Evolutionary conservation across 2,113 vertebrate species (phyloP).

Genomic region (Pandion haliaetus): DNA sequence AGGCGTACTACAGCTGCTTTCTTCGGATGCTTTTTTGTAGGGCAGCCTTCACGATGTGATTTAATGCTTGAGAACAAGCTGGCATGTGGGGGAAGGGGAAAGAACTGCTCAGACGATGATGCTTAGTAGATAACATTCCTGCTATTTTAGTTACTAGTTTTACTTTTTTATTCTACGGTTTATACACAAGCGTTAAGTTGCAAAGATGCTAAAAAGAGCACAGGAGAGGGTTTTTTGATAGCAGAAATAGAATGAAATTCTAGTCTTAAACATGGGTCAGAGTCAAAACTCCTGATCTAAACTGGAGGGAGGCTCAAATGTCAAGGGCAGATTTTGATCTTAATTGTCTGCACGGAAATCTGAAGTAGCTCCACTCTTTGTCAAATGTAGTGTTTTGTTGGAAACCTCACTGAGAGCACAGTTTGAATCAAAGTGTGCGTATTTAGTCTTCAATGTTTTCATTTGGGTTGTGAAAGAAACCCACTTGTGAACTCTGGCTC

Average conservation of each 20-base stretch:
- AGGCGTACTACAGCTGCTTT: not conserved
- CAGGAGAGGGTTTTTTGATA: not conserved
- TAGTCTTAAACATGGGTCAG: not conserved
- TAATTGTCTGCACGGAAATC: not conserved
- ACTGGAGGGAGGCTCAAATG: not conserved
- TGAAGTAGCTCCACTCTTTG: not conserved
- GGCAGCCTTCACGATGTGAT: not conserved
- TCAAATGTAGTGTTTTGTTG: not conserved
- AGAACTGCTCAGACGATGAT: not conserved
- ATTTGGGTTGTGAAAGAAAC: not conserved
- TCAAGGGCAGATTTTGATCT: not conserved
- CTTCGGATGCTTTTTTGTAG: slow-evolving; percentile 2
- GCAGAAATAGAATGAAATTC: not conserved
- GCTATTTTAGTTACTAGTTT: not conserved
- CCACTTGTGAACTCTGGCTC: not conserved
- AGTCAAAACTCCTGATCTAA: not conserved
- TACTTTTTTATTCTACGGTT: not conserved
- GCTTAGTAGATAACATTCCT: not conserved
- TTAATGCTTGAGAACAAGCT: slow-evolving; percentile 19
- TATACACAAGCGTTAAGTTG: not conserved
- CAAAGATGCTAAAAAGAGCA: not conserved
- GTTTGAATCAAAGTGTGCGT: not conserved
- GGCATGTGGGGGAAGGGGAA: not conserved
- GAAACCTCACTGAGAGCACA: not conserved
- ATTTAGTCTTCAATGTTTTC: not conserved